phyloP scores from a whole-genome alignment of 1,140 invertebrate species.

The Bombus sibiricus region DNA sequence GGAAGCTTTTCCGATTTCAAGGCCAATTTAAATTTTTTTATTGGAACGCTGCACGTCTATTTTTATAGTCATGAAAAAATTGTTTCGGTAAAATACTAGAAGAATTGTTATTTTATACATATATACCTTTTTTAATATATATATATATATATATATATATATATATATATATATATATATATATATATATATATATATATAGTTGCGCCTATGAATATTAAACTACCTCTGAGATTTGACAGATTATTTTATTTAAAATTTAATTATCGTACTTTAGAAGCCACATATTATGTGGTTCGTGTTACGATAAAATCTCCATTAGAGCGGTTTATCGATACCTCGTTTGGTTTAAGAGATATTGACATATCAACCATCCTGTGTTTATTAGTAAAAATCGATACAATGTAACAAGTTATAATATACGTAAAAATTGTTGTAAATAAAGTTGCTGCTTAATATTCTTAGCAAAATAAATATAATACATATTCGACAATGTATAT shows the following conservation, averaged over 20 bases:
- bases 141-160: too few relatives aligned
- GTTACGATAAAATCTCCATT: constrained; percentile 5
- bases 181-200: too few relatives aligned
- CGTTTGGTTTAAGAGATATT: not conserved
- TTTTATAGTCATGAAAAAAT: not conserved
- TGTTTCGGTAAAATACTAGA: not conserved
- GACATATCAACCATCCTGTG: not conserved
- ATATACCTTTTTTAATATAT: too few relatives aligned
- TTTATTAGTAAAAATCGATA: not conserved
- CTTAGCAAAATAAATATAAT: not conserved
- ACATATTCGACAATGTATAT: not conserved
- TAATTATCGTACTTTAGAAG: not conserved
- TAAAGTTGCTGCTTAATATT: not conserved
- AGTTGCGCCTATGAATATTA: not conserved
- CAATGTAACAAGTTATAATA: not conserved
- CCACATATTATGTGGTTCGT: not conserved
- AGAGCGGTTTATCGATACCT: not conserved
- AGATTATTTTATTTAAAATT: constrained; percentile 1
- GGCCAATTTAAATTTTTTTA: not conserved
- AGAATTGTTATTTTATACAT: not conserved
- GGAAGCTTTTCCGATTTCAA: not conserved
- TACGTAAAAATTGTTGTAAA: not conserved
- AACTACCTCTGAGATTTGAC: not conserved
- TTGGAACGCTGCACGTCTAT: not conserved
- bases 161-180: too few relatives aligned